A percentile compares a stretch with the other conserved stretches of the same genome.
Evolutionary conservation across 2,113 vertebrate genomes (phyloP).

Genomic region (Spea bombifrons): DNA sequence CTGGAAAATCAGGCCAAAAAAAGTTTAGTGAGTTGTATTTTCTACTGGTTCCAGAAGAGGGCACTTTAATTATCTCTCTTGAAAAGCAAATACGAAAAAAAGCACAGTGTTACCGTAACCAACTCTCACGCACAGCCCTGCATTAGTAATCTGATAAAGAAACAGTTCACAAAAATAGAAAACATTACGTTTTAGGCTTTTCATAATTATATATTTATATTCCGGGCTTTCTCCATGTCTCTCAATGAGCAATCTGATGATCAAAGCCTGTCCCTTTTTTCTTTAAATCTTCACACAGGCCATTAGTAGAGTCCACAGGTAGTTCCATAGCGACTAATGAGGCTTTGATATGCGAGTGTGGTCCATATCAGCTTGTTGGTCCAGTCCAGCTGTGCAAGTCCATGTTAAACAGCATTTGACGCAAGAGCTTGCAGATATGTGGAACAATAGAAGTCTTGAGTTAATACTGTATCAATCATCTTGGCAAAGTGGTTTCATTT

Average conservation of each 20-base stretch:
- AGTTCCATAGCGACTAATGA: conserved; percentile 52
- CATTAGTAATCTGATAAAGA: conserved; percentile 49
- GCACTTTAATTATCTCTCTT: conserved; percentile 66
- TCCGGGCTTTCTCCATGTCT: conserved; percentile 1
- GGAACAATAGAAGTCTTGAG: conserved; percentile 26
- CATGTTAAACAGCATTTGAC: not conserved
- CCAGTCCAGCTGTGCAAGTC: conserved; percentile 24
- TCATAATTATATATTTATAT: conserved; percentile 43
- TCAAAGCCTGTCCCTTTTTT: not conserved
- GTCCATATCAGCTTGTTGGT: conserved; percentile 15
- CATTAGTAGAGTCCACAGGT: conserved; percentile 31
- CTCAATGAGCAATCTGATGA: conserved; percentile 7
- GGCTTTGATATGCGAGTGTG: conserved; percentile 24
- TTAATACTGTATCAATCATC: conserved; percentile 39
- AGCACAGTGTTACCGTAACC: conserved; percentile 66
- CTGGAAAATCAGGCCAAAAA: not conserved
- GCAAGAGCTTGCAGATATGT: conserved; percentile 34
- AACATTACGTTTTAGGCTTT: conserved; percentile 52
- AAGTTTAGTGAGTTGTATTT: conserved; percentile 30
- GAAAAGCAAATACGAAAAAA: conserved; percentile 56
- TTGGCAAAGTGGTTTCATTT: conserved; percentile 44
- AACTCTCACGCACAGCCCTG: conserved; percentile 53
- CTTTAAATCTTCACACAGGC: not conserved
- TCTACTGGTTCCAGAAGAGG: conserved; percentile 70
- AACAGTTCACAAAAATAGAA: conserved; percentile 59